A percentile compares a stretch with the other conserved stretches of the same genome.
Evolutionary conservation across 1,140 invertebrate genomes (phyloP).

Genomic region (Drosophila pandora): DNA sequence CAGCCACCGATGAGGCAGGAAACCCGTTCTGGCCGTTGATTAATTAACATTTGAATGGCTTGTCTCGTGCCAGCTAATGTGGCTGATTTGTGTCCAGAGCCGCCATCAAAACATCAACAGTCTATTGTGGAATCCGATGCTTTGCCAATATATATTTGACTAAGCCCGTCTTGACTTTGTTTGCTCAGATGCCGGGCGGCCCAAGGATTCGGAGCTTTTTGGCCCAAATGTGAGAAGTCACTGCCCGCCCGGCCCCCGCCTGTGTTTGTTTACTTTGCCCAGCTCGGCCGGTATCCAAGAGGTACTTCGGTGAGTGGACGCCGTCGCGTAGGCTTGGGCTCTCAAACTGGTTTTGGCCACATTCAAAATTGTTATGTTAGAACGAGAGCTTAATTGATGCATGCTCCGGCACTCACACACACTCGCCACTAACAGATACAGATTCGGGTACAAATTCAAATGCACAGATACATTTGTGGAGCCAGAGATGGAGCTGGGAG

Average conservation of each 20-base stretch:
- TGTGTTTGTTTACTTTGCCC: conserved; percentile 10
- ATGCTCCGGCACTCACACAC: conserved; percentile 27
- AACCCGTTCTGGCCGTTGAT: conserved; percentile 44
- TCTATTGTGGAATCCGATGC: conserved; percentile 49
- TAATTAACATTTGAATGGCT: conserved; percentile 71
- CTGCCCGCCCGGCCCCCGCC: not conserved
- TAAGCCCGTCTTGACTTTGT: conserved; percentile 18
- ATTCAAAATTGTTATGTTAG: conserved; percentile 70
- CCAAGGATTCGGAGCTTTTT: conserved; percentile 16
- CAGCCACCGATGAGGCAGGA: not conserved
- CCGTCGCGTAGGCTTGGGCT: conserved; percentile 26
- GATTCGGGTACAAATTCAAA: conserved; percentile 7
- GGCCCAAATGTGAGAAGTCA: not conserved
- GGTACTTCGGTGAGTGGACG: conserved; percentile 41
- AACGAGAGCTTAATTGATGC: conserved; percentile 77
- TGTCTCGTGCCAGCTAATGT: conserved; percentile 60
- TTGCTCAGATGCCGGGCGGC: conserved; percentile 38
- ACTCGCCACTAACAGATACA: conserved; percentile 19
- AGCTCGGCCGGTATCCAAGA: conserved; percentile 31
- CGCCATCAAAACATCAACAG: conserved; percentile 45
- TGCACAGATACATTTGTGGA: conserved; percentile 5
- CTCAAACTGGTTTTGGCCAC: conserved; percentile 65
- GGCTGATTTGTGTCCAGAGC: conserved; percentile 55
- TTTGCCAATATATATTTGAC: conserved; percentile 14
- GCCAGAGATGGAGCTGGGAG: conserved; percentile 55